These are phyloP conservation scores for Xestobium rufovillosum DNA, from an alignment of 2,888 invertebrate species.

Conservation along the genomic window DNA sequence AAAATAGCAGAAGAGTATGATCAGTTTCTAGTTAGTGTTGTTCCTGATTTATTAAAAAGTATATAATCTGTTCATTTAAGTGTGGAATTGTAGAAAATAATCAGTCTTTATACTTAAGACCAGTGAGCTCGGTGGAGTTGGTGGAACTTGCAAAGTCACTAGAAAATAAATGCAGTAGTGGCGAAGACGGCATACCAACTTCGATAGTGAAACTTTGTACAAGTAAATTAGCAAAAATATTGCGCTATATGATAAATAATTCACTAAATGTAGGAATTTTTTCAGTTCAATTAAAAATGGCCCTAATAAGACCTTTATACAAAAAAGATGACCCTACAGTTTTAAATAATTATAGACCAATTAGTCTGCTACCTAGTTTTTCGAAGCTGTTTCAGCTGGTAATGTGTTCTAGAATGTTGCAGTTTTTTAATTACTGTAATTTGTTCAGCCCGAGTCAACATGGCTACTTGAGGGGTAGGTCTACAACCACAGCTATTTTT, in stretches of 20 bases:
- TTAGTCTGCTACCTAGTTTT: conserved; percentile 10
- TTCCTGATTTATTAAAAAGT: too few species aligned
- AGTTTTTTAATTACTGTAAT: conserved; percentile 7
- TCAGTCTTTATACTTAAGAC: too few species aligned
- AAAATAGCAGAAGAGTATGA: too few species aligned
- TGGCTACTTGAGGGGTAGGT: conserved; percentile 8
- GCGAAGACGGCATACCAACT: conserved; percentile 11
- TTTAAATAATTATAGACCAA: conserved; percentile 13
- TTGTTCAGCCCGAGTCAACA: conserved; percentile 8
- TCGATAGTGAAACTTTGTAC: too few species aligned
- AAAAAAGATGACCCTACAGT: conserved; percentile 7
- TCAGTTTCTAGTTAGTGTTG: too few species aligned
- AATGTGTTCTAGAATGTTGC: conserved; percentile 7
- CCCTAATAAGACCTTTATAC: conserved; percentile 8
- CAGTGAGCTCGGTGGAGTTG: too few species aligned
- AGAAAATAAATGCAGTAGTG: conserved; percentile 13
- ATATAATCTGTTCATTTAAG: too few species aligned
- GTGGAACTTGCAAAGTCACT: too few species aligned
- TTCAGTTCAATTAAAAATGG: conserved; percentile 10
- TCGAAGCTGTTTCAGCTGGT: conserved; percentile 13
- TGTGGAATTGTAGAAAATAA: too few species aligned
- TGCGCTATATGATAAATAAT: conserved; percentile 11
- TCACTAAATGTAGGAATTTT: conserved; percentile 9
- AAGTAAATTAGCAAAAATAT: conserved; percentile 4
- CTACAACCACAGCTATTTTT: conserved; percentile 8